Conservation (phyloP, 2,888 invertebrate genomes). For the Parnassius orleans region DNA sequence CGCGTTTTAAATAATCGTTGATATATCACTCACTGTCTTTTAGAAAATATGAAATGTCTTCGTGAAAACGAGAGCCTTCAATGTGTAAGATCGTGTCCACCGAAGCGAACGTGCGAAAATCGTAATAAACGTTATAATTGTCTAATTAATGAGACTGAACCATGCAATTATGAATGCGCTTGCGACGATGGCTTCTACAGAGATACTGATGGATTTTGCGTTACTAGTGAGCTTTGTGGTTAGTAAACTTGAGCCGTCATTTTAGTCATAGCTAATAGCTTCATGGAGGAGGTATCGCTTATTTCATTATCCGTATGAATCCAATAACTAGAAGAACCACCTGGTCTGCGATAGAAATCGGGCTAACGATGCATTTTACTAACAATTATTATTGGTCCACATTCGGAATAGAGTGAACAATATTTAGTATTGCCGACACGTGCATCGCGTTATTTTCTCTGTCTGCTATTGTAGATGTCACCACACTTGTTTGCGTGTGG, state of each 20-base stretch:
- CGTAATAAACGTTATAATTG: slow-evolving; percentile 7
- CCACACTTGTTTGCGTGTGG: too few species aligned
- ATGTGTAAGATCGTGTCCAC: slow-evolving; percentile 6
- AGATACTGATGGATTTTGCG: slow-evolving; percentile 15
- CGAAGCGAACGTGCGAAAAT: slow-evolving; percentile 17
- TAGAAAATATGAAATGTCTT: slow-evolving; percentile 11
- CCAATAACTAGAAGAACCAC: too few species aligned
- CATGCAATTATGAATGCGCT: slow-evolving; percentile 13
- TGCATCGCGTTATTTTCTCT: too few species aligned
- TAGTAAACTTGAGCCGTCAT: not conserved
- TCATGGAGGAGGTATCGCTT: too few species aligned
- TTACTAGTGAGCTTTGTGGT: slow-evolving; percentile 20
- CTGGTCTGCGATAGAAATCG: too few species aligned
- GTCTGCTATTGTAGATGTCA: too few species aligned
- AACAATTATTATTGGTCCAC: too few species aligned
- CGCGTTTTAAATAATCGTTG: not conserved
- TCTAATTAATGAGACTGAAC: not conserved
- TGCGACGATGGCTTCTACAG: slow-evolving; percentile 18
- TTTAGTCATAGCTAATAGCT: not conserved
- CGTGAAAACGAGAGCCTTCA: slow-evolving; percentile 12
- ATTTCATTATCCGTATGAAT: too few species aligned
- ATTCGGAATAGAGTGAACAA: too few species aligned
- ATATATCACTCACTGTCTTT: not conserved
- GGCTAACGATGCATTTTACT: too few species aligned
- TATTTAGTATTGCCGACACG: too few species aligned